phyloP scores from a whole-genome alignment of 2,888 invertebrate species.

The Rotaria magnacalcarata region DNA sequence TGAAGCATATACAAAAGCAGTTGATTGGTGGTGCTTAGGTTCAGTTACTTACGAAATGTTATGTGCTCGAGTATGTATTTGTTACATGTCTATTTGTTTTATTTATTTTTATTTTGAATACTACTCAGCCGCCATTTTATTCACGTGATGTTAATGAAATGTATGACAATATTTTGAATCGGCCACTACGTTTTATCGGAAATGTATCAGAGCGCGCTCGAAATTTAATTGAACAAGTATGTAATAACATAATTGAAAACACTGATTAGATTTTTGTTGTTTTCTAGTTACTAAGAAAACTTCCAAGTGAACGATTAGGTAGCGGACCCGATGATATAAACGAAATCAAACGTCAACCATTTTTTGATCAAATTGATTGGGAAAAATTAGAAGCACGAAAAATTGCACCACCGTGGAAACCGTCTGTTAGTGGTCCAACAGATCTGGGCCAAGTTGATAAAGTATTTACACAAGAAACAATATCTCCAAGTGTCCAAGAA shows the following conservation, averaged over 20 bases:
- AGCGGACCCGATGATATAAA: constrained; percentile 61
- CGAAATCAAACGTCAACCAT: constrained; percentile 63
- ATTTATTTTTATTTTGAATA: constrained; percentile 7
- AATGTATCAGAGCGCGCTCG: constrained; percentile 55
- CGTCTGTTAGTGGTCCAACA: constrained; percentile 60
- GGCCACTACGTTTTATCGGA: constrained; percentile 48
- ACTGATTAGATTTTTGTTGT: not conserved
- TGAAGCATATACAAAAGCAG: constrained; percentile 64
- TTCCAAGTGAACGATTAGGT: constrained; percentile 63
- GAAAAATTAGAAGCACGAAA: constrained; percentile 61
- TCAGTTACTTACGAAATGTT: constrained; percentile 67
- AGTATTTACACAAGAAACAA: constrained; percentile 13
- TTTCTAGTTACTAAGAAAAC: constrained; percentile 63
- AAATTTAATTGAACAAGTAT: constrained; percentile 57
- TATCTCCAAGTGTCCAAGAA: constrained; percentile 18
- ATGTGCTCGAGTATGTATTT: constrained; percentile 62
- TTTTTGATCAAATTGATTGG: constrained; percentile 65
- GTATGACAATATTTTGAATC: constrained; percentile 65
- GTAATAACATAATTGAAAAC: not conserved
- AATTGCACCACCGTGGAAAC: constrained; percentile 64
- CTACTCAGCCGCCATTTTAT: constrained; percentile 65
- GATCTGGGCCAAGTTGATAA: constrained; percentile 12
- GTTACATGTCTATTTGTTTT: not conserved
- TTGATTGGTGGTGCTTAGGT: constrained; percentile 69
- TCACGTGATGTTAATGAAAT: constrained; percentile 65